These are phyloP conservation scores for Mimachlamys varia DNA, from an alignment of 2,888 invertebrate species.

Conservation along the genomic window DNA sequence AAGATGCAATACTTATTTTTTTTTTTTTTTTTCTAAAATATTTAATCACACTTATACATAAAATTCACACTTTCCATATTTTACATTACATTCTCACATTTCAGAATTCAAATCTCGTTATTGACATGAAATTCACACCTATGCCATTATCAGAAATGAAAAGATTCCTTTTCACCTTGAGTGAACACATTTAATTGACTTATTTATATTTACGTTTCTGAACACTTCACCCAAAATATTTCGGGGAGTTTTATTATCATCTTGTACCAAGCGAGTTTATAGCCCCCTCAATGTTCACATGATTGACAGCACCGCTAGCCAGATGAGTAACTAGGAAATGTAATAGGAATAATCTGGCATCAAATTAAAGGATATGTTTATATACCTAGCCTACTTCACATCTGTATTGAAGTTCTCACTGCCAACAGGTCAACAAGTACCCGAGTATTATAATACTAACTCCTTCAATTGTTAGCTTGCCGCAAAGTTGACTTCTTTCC, in stretches of 20 bases:
- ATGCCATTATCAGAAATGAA: background rate
- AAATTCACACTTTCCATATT: background rate
- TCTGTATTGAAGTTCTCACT: background rate
- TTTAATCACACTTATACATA: too few relatives aligned
- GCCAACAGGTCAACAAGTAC: slow-evolving; percentile 8
- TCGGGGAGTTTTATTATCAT: background rate
- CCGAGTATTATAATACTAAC: background rate
- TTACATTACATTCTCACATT: background rate
- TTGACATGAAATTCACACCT: background rate
- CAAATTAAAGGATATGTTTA: background rate
- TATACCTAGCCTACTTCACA: background rate
- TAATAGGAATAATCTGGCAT: slow-evolving; percentile 12
- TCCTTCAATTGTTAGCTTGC: background rate
- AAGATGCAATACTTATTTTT: too few relatives aligned
- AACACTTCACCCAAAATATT: background rate
- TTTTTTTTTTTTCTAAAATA: too few relatives aligned
- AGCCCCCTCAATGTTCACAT: background rate
- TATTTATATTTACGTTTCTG: background rate
- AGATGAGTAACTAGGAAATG: background rate
- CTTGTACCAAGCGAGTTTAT: background rate
- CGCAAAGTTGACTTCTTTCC: background rate
- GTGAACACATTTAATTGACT: background rate
- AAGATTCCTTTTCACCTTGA: background rate
- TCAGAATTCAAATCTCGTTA: too few relatives aligned
- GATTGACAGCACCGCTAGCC: background rate